These are phyloP conservation scores for Coptotermes formosanus DNA, from an alignment of 1,140 invertebrate genomes.

Conservation along the genomic window DNA sequence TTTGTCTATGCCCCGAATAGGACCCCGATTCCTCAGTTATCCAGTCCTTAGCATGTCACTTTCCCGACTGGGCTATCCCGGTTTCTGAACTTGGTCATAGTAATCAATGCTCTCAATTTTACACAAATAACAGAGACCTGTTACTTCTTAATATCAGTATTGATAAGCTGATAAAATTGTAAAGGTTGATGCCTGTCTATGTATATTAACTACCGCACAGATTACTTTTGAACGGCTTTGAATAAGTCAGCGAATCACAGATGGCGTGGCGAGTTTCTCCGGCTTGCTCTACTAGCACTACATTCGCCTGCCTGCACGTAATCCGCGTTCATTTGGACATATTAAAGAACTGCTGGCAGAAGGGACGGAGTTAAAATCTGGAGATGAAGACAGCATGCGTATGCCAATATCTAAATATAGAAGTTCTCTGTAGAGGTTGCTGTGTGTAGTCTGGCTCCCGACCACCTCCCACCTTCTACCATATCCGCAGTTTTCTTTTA, in stretches of 20 bases:
- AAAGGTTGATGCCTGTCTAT: too few relatives aligned
- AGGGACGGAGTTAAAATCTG: neutral
- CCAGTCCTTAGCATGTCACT: too few relatives aligned
- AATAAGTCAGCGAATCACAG: neutral
- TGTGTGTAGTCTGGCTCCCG: neutral
- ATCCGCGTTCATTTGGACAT: neutral
- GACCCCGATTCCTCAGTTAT: too few relatives aligned
- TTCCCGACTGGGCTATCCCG: too few relatives aligned
- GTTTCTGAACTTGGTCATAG: too few relatives aligned
- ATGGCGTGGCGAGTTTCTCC: neutral
- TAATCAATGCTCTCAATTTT: too few relatives aligned
- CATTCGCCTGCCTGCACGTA: neutral
- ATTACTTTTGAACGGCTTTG: too few relatives aligned
- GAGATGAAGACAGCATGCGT: neutral
- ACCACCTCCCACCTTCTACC: conserved; percentile 2
- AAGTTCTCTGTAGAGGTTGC: neutral
- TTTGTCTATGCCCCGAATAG: too few relatives aligned
- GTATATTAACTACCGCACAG: too few relatives aligned
- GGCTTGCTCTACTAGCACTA: neutral
- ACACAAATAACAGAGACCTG: too few relatives aligned
- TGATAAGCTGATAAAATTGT: too few relatives aligned
- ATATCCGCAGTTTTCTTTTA: conserved; percentile 1
- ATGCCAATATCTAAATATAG: conserved; percentile 17
- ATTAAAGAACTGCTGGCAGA: neutral
- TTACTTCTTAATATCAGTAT: too few relatives aligned